These are phyloP conservation scores for Lagopus leucura DNA, from an alignment of 2,113 vertebrate species.

Conservation along the genomic window DNA sequence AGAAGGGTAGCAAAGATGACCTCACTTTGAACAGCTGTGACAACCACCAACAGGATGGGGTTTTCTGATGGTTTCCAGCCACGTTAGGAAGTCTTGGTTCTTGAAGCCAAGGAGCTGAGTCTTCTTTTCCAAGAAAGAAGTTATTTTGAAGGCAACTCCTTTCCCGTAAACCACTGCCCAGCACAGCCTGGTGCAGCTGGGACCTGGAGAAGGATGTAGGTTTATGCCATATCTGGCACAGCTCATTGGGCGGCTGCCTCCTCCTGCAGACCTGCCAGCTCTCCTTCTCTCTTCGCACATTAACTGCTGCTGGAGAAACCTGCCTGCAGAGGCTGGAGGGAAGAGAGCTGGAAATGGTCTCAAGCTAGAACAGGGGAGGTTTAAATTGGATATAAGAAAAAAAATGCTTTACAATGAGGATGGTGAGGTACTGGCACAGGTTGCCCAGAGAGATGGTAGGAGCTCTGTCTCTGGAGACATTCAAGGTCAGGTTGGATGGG, in stretches of 20 bases:
- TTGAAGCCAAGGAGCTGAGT: background rate
- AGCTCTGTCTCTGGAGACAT: too few species aligned
- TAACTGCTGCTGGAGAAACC: background rate
- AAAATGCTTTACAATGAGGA: too few species aligned
- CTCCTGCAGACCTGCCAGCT: background rate
- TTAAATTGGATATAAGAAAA: too few species aligned
- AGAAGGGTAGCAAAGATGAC: background rate
- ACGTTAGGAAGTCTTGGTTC: background rate
- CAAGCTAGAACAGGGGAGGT: too few species aligned
- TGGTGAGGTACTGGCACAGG: too few species aligned
- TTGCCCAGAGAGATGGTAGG: too few species aligned
- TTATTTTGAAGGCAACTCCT: background rate
- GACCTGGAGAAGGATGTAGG: background rate
- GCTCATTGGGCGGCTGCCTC: background rate
- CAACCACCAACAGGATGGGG: background rate
- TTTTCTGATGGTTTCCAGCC: background rate
- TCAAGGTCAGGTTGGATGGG: too few species aligned
- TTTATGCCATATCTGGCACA: background rate
- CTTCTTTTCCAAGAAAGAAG: background rate
- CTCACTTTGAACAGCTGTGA: background rate
- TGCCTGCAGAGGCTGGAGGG: background rate
- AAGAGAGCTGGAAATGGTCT: background rate
- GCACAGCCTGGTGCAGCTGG: background rate
- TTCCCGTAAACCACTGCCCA: background rate
- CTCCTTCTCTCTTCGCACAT: background rate